Evolutionary conservation across 2,797 vertebrate genomes (phyloP), one percentile per base, ranked within the genome.

Genomic region (Euphonia xanthogaster): DNA sequence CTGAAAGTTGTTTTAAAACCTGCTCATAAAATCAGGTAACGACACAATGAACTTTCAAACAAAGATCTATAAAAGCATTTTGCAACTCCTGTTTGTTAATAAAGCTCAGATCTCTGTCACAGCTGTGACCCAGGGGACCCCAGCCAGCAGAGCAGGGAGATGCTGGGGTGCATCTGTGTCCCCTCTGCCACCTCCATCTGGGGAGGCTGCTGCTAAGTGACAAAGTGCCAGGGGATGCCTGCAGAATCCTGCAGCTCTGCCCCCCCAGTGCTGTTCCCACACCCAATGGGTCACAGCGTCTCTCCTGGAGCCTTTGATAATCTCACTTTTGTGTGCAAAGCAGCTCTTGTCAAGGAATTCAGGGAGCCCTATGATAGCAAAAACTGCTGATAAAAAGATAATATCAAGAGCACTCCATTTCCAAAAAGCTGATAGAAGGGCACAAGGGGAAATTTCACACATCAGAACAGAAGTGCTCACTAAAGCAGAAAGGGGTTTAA

Each of bases 151-250:
- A 54, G 61, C 3, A 4, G 35, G 53, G 54, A 22, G 62, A 12
- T 48, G 62, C 62, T 57, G 76, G 44, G 62, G 51, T 23, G 47
- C 48, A 62, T 21, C 27, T 12, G 28, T 28, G 62, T 57, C 53
- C 51, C 62, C 76, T 48, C 14, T 40, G 51, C 24, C 63, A 67
- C 24, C 76, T 79, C 63, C 53, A 57, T 24, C 94, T 75, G 7
- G 0, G 51, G 58, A 88, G 87, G 74, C 75, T 53, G 94, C 61
- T 96, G 95, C 92, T 93, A 95, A 83, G 93, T 47, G 39, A 96
- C 94, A 11, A 61, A 78, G 42, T 20, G n/a, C 44, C 63, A 8
- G 1, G 5, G 14, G 18, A 47, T 82, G 66, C n/a, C 75, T 39
- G 67, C 57, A 77, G 80, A 79, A 79, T 62, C 40, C 82, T 53